Evolutionary conservation across 1,140 invertebrate genomes (phyloP), one percentile per base, ranked within the genome.

Genomic region (Phortica variegata): DNA sequence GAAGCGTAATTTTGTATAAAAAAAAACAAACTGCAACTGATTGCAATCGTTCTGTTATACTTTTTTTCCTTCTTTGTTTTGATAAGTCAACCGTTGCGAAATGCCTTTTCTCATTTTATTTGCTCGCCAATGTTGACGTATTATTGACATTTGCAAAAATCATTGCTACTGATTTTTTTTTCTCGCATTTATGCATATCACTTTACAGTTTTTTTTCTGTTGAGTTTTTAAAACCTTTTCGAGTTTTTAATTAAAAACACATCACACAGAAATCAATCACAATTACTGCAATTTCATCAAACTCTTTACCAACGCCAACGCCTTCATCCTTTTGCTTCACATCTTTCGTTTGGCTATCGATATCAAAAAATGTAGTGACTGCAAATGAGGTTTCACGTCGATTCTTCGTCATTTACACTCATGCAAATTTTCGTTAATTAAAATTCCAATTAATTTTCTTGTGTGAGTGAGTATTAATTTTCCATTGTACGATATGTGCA

Each of bases 221-320:
- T 6, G 51, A 50, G 65, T 61, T 60, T 62, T 59, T 68, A 59
- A 46, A 63, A 62, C 59, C 62, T 52, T 45, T 34, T 46, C 41
- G 44, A 62, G 49, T 48, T 34, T 66, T 66, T 68, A 66, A 68
- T 66, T 66, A 68, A 68, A 66, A 63, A 40, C 60, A 51, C 47
- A 68, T 66, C 62, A 68, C 52, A 46, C 62, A 57, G 56, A 50
- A 62, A 68, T 66, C 62, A 68, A 66, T 66, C 56, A 68, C 63
- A 68, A 63, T 60, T 68, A 59, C 37, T 47, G 40, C 32, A 34
- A 8, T 29, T n/a, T n/a, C n/a, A n/a, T n/a, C n/a, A n/a, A n/a
- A n/a, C n/a, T n/a, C n/a, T n/a, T n/a, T n/a, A n/a, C 26, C 26
- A 29, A 29, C 6, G 6, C 26, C 6, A 29, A 29, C 6, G 12